Evolutionary conservation across 2,888 invertebrate species (phyloP).

Genomic region (Taphrorychus bicolor): DNA sequence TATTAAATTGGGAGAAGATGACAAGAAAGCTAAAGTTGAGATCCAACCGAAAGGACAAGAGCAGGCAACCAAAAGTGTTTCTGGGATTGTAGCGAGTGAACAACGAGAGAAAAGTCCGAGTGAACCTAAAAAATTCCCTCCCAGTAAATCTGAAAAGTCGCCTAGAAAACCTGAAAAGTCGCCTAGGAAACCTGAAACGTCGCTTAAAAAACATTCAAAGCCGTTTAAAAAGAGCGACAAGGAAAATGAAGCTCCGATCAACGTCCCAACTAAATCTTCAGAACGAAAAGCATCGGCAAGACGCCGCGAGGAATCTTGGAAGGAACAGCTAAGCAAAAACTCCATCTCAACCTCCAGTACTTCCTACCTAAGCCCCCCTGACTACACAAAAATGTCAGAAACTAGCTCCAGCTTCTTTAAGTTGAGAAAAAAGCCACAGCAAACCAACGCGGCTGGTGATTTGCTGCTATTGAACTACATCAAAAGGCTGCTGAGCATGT

Average conservation of each 20-base stretch:
- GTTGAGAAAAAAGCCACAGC: constrained; percentile 49
- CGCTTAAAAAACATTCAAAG: not conserved
- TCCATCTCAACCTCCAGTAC: constrained; percentile 54
- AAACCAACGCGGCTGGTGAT: constrained; percentile 42
- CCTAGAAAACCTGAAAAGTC: not conserved
- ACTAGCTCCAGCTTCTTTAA: constrained; percentile 40
- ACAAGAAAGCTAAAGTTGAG: constrained; percentile 48
- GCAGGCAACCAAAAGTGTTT: not conserved
- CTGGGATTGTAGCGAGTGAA: too few relatives aligned
- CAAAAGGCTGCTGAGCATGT: constrained; percentile 63
- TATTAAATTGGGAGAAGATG: constrained; percentile 55
- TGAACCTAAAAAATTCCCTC: not conserved
- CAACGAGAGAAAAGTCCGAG: not conserved
- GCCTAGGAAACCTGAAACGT: not conserved
- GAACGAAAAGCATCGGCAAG: constrained; percentile 14
- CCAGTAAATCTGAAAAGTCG: not conserved
- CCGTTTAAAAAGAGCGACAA: not conserved
- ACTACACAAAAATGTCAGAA: constrained; percentile 43
- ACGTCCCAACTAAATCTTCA: too few relatives aligned
- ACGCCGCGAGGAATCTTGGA: constrained; percentile 48
- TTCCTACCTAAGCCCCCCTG: constrained; percentile 57
- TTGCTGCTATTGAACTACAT: constrained; percentile 57
- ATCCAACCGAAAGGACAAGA: constrained; percentile 34
- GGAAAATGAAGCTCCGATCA: constrained; percentile 15
- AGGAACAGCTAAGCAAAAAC: constrained; percentile 52